Evolutionary conservation across 2,888 invertebrate species (phyloP), one percentile per base, ranked within the genome.

Genomic region (Leptogaster cylindrica): DNA sequence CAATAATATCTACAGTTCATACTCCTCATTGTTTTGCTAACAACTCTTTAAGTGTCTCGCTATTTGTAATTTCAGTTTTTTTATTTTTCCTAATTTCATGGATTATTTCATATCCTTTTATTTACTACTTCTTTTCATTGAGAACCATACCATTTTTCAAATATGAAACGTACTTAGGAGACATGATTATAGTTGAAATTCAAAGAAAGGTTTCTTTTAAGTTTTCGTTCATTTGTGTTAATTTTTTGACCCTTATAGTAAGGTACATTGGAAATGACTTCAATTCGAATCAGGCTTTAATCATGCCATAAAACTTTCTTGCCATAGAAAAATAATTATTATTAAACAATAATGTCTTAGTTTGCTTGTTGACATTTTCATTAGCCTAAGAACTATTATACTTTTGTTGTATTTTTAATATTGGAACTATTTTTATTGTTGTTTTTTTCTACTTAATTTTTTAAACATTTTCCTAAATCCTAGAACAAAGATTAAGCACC

Each of bases 261-360:
- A 73, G 73, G 73, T 72, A 71, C 71, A 73, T 73, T 73, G 72
- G 72, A 72, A 73, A 72, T 72, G 72, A 69, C 68, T 68, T 51
- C 33, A 64, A 51, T 63, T 61, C 33, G n/a, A 66, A 31, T 18
- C 28, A 28, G 31, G n/a, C n/a, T n/a, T n/a, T n/a, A n/a, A n/a
- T n/a, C n/a, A n/a, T n/a, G n/a, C n/a, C n/a, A n/a, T n/a, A n/a
- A n/a, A n/a, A n/a, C n/a, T n/a, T n/a, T n/a, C n/a, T n/a, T n/a
- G n/a, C n/a, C n/a, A n/a, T n/a, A n/a, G n/a, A n/a, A n/a, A n/a
- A n/a, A n/a, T n/a, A n/a, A n/a, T n/a, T n/a, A n/a, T n/a, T n/a
- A n/a, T n/a, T n/a, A n/a, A n/a, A n/a, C n/a, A n/a, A n/a, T n/a
- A n/a, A n/a, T n/a, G n/a, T n/a, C n/a, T n/a, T n/a, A n/a, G n/a